Evolutionary conservation across 53 echinoderm and acorn worm species (phyloP).

Genomic region (Henricia sp.): DNA sequence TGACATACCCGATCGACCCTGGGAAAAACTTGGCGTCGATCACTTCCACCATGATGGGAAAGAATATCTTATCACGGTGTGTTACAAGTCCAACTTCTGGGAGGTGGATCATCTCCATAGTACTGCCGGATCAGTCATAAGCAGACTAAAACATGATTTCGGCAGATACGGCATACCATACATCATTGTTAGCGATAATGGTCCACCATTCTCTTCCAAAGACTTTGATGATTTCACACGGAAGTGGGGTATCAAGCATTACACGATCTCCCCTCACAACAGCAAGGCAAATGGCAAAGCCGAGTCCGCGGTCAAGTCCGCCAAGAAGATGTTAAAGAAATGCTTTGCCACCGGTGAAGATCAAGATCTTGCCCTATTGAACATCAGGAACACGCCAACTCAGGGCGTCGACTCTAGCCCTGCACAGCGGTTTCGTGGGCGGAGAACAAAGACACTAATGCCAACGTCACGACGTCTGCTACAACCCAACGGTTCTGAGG

Average conservation of each 20-base stretch:
- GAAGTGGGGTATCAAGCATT: slow-evolving; percentile 53
- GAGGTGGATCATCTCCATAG: slow-evolving; percentile 50
- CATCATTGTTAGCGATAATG: slow-evolving; percentile 60
- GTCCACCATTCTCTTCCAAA: slow-evolving; percentile 58
- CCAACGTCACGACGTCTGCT: slow-evolving; percentile 39
- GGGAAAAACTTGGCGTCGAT: slow-evolving; percentile 70
- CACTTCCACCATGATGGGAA: slow-evolving; percentile 45
- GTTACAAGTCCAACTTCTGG: slow-evolving; percentile 68
- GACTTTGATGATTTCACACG: slow-evolving; percentile 52
- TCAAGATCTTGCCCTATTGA: slow-evolving; percentile 51
- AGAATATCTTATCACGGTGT: slow-evolving; percentile 57
- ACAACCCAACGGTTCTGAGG: slow-evolving; percentile 5
- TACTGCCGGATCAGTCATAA: slow-evolving; percentile 42
- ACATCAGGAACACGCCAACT: slow-evolving; percentile 61
- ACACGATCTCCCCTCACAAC: slow-evolving; percentile 64
- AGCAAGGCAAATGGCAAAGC: slow-evolving; percentile 67
- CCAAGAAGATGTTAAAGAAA: slow-evolving; percentile 52
- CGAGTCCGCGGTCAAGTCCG: slow-evolving; percentile 54
- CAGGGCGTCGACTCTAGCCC: slow-evolving; percentile 63
- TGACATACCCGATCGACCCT: slow-evolving; percentile 59
- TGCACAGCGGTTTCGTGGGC: slow-evolving; percentile 49
- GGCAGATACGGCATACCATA: slow-evolving; percentile 65
- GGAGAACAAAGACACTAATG: slow-evolving; percentile 58
- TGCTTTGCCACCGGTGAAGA: slow-evolving; percentile 37
- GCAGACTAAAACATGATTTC: slow-evolving; percentile 56